phyloP scores from a whole-genome alignment of 2,797 vertebrate genomes.

The Bovichtus diacanthus region DNA sequence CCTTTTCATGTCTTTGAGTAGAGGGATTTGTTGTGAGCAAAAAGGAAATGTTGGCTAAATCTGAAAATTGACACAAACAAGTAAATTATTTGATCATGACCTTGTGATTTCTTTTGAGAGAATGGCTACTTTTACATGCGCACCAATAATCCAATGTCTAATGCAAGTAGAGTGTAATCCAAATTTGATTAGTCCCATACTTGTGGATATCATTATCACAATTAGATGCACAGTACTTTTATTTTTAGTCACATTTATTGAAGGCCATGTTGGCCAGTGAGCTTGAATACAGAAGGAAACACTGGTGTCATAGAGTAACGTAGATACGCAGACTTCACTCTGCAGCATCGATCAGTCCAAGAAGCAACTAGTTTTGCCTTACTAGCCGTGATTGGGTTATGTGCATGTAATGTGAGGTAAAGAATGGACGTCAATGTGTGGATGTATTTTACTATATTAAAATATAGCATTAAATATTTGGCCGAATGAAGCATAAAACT shows the following conservation, averaged over 20 bases:
- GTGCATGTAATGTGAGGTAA: slow-evolving; percentile 6
- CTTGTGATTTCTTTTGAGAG: neutral
- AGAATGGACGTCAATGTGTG: slow-evolving; percentile 8
- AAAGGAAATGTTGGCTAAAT: slow-evolving; percentile 3
- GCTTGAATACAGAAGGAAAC: neutral
- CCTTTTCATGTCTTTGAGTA: neutral
- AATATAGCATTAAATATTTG: slow-evolving; percentile 14
- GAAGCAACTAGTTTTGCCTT: slow-evolving; percentile 1
- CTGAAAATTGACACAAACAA: neutral
- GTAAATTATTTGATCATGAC: slow-evolving; percentile 17
- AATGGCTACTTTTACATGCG: slow-evolving; percentile 5
- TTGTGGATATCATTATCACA: neutral
- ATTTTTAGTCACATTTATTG: neutral
- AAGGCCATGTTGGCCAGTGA: neutral
- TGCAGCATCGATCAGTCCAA: neutral
- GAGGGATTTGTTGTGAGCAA: neutral
- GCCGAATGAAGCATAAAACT: slow-evolving; percentile 9
- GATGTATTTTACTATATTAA: slow-evolving; percentile 12
- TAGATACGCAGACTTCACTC: neutral
- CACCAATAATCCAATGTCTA: neutral
- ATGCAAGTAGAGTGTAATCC: neutral
- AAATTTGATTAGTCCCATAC: neutral
- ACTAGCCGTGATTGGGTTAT: slow-evolving; percentile 8
- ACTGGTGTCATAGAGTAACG: neutral
- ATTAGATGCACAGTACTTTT: neutral